These are phyloP conservation scores for Harlomillsia oculata DNA, from an alignment of 1,140 invertebrate species.

Conservation along the genomic window DNA sequence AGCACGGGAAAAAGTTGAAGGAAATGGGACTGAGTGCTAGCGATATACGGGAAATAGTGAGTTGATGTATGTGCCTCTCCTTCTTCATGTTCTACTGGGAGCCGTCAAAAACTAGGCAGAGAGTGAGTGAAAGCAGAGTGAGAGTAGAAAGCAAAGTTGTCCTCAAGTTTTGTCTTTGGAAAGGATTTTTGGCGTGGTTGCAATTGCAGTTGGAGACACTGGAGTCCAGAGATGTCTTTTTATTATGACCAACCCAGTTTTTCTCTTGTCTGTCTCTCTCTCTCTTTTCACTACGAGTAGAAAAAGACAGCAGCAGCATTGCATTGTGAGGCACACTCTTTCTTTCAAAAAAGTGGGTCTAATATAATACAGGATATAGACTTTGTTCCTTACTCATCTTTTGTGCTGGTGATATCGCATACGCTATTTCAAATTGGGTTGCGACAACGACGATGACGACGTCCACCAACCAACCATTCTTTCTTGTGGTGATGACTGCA, in stretches of 20 bases:
- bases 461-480: too few species aligned
- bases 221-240: too few species aligned
- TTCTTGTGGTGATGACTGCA: too few species aligned
- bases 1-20: too few species aligned
- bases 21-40: too few species aligned
- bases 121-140: slow-evolving; percentile 1
- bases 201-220: slow-evolving; percentile 8
- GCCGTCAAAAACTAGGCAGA: slow-evolving; percentile 1
- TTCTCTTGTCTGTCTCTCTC: neutral
- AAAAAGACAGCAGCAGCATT: neutral
- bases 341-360: neutral
- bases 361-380: neutral
- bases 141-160: neutral
- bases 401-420: neutral
- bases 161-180: neutral
- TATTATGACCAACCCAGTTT: neutral
- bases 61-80: too few species aligned
- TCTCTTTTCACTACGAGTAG: neutral
- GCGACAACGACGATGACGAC: too few species aligned
- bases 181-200: slow-evolving; percentile 7
- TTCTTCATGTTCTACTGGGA: too few species aligned
- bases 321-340: too few species aligned
- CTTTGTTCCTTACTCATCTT: neutral
- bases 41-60: too few species aligned
- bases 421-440: too few species aligned